These are phyloP conservation scores for Anas bernieri DNA, from an alignment of 2,797 vertebrate genomes.

Conservation along the genomic window DNA sequence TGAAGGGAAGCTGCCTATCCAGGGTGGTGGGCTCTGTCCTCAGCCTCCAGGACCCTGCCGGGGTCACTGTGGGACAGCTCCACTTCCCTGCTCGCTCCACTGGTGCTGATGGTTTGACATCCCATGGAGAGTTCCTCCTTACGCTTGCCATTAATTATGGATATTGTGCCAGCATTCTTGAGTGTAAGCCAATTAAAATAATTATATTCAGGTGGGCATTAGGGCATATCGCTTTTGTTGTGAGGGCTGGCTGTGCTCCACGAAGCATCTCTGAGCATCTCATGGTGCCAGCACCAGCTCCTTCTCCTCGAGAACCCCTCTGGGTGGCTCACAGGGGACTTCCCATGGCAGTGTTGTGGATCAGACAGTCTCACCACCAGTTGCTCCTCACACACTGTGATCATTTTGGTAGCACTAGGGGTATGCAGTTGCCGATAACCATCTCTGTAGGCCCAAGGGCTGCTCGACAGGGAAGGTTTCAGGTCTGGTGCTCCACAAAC, in stretches of 20 bases:
- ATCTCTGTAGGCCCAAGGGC: accelerated
- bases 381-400: background rate
- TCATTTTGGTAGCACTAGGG: background rate
- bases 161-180: background rate
- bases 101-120: background rate
- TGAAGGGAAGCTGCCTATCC: too few species aligned
- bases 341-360: background rate
- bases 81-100: background rate
- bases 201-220: background rate
- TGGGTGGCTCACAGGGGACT: background rate
- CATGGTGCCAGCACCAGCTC: background rate
- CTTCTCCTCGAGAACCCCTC: background rate
- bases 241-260: background rate
- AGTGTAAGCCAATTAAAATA: background rate
- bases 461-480: background rate
- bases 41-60: background rate
- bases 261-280: background rate
- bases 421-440: background rate
- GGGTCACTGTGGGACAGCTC: background rate
- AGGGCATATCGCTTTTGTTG: background rate
- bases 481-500: background rate
- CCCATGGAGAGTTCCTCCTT: background rate
- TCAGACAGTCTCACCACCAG: background rate
- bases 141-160: background rate
- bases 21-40: too few species aligned